phyloP scores from a whole-genome alignment of 1,140 invertebrate species.

The Berghia stephanieae region DNA sequence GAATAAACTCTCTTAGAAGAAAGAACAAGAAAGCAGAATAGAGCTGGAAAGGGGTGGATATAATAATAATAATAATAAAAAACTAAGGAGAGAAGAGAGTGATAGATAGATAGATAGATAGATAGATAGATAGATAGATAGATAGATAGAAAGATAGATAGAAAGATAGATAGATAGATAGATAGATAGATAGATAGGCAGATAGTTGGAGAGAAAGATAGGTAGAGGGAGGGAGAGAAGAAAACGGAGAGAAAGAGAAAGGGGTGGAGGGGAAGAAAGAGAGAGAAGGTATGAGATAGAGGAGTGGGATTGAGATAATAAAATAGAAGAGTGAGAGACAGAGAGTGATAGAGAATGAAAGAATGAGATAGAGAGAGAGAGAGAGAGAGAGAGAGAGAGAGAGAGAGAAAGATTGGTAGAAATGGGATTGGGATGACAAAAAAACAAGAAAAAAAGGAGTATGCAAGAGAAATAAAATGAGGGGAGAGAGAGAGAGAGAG shows the following conservation, averaged over 20 bases:
- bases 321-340: not conserved
- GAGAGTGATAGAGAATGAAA: not conserved
- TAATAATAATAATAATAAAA: too few species aligned
- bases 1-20: too few species aligned
- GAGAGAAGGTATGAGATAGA: too few species aligned
- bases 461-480: not conserved
- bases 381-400: not conserved
- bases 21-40: too few species aligned
- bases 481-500: not conserved
- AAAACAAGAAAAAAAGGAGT: too few species aligned
- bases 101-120: not conserved
- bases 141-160: not conserved
- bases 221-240: not conserved
- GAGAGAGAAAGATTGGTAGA: not conserved
- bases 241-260: not conserved
- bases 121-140: not conserved
- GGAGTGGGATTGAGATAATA: too few species aligned
- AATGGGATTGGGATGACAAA: not conserved
- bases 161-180: not conserved
- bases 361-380: not conserved
- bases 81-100: too few species aligned
- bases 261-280: not conserved
- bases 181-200: not conserved
- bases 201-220: not conserved
- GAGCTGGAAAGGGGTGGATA: too few species aligned